Evolutionary conservation across 2,888 invertebrate genomes (phyloP).

Genomic region (Cryptocephalus moraei): DNA sequence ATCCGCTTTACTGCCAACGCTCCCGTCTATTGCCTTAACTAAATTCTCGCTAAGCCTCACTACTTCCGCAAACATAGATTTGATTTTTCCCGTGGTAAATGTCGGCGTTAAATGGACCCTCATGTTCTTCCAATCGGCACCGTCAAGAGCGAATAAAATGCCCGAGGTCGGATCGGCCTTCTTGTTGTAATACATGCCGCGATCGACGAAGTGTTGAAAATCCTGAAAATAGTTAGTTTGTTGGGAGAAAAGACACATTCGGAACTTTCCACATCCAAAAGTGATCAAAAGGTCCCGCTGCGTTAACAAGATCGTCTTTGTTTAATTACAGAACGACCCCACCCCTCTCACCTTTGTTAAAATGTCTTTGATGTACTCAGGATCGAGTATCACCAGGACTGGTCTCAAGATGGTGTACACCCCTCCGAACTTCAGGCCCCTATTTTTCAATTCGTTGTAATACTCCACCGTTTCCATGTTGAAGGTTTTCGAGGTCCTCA

Average conservation of each 20-base stretch:
- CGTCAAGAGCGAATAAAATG: background rate
- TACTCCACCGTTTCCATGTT: slow-evolving; percentile 7
- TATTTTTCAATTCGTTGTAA: slow-evolving; percentile 12
- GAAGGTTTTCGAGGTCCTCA: slow-evolving; percentile 6
- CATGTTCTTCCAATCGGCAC: slow-evolving; percentile 21
- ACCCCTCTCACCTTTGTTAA: slow-evolving; percentile 15
- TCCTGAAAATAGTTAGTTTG: too few relatives aligned
- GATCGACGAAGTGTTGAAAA: background rate
- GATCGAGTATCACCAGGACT: slow-evolving; percentile 17
- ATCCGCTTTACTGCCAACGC: background rate
- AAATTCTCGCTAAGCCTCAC: background rate
- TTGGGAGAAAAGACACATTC: too few relatives aligned
- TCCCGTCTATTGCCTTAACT: background rate
- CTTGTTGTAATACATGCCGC: background rate
- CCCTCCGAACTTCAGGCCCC: slow-evolving; percentile 11
- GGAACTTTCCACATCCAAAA: too few relatives aligned
- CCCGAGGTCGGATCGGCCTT: slow-evolving; percentile 1
- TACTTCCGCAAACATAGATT: slow-evolving; percentile 42
- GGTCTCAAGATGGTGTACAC: slow-evolving; percentile 12
- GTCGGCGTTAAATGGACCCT: slow-evolving; percentile 51
- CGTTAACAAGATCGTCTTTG: background rate
- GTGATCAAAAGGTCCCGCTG: too few relatives aligned
- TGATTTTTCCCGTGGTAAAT: slow-evolving; percentile 56
- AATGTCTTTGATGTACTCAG: slow-evolving; percentile 19
- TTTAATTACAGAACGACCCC: background rate